Base-by-base conservation (phyloP, 2,888 invertebrate species). In the Phyllotreta cruciferae region DNA sequence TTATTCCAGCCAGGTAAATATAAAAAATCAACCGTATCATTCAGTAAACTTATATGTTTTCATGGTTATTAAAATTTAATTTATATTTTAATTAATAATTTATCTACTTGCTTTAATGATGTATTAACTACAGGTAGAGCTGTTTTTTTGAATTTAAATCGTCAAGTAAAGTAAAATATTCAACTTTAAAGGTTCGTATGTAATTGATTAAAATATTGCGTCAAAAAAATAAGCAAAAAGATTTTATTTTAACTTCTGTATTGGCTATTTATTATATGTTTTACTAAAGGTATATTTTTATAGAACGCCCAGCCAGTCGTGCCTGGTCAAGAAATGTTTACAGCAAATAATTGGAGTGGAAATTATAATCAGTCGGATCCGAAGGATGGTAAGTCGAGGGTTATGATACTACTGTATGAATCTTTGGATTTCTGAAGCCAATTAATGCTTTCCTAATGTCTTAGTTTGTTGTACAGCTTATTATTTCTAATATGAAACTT, bases 1-100 rank as follows among this genome's bases (percentile, higher is more conserved):
- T 45, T 73, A 73, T 63, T 53, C 63, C 10, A 44, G 39, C n/a
- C 67, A 65, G 65, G 67, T 67, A 58, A 62, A 34, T 55, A 44
- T 6, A 36, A 44, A 56, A 47, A 47, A 24, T 4, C n/a, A n/a
- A 47, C 34, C 1, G 3, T 47, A 7, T 13, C 9, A 14, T 34
- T 13, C n/a, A 47, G 9, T 47, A 4, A 47, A 47, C 14, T 13
- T 14, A 13, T 45, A 45, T 3, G 10, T 13, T 47, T 47, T 47
- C 9, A 14, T 24, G 24, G 24, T 24, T 24, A 24, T 24, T 24
- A 13, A 47, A 5, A 2, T 8, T 47, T 47, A 9, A 47, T 47
- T 11, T 47, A 47, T 45, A 11, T 45, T 45, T 45, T 10, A 45
- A 45, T 45, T 8, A 3, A 11, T 45, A 45, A 9, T 45, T 45